Evolutionary conservation across 2,888 invertebrate genomes (phyloP).

Genomic region (Thalpophila matura): DNA sequence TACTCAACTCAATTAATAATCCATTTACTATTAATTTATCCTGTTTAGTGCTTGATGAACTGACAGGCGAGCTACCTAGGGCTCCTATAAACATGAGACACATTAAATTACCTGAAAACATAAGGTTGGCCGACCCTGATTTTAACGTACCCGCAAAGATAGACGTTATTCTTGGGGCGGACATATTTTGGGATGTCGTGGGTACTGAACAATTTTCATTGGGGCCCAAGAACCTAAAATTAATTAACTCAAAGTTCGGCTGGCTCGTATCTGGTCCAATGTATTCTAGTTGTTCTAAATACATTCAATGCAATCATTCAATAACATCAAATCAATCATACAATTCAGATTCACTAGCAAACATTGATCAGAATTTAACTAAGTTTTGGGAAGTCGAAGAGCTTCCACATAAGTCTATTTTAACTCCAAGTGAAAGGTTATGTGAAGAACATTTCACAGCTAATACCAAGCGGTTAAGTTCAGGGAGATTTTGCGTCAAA

Average conservation of each 20-base stretch:
- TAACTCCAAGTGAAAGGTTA: neutral
- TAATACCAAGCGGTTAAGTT: neutral
- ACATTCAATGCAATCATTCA: neutral
- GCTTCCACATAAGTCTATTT: neutral
- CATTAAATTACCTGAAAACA: neutral
- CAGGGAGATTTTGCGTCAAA: too few species aligned
- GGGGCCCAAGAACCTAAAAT: neutral
- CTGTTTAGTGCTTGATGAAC: constrained; percentile 1
- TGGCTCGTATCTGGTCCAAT: neutral
- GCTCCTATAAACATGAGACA: neutral
- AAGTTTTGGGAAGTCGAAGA: too few species aligned
- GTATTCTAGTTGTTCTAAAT: neutral
- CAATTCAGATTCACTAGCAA: too few species aligned
- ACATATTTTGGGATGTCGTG: constrained; percentile 10
- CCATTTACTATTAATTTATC: neutral
- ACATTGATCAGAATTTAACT: too few species aligned
- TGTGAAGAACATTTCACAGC: neutral
- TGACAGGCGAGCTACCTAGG: neutral
- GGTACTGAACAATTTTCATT: neutral
- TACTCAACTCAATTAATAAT: neutral
- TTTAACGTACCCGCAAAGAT: neutral
- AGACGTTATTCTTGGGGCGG: constrained; percentile 2
- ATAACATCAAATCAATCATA: constrained; percentile 7
- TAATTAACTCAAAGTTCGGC: neutral
- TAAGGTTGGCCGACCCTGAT: constrained; percentile 1